These are phyloP conservation scores for Eueides isabella DNA, from an alignment of 1,140 invertebrate genomes.

Conservation along the genomic window DNA sequence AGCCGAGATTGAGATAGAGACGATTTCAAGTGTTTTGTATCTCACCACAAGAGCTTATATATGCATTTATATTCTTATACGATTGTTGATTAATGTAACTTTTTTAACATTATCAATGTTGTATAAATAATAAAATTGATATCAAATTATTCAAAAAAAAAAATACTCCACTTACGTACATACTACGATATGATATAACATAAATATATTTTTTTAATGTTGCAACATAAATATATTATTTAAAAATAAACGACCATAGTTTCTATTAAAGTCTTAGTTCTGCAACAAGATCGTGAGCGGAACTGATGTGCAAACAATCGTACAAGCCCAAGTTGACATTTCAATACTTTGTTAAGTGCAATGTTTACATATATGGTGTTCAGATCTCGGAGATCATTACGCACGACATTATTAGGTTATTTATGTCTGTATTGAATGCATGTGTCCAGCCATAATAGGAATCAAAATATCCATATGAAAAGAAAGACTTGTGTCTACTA, in stretches of 20 bases:
- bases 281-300: constrained; percentile 44
- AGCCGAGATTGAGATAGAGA: constrained; percentile 14
- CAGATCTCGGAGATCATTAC: constrained; percentile 25
- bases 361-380: constrained; percentile 30
- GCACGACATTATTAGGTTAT: constrained; percentile 7
- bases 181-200: no score
- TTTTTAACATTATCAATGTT: no score
- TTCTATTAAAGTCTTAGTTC: background rate
- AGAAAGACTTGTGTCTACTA: background rate
- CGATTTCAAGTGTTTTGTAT: background rate
- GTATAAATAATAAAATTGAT: no score
- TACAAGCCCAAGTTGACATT: constrained; percentile 45
- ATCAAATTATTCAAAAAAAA: no score
- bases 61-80: constrained; percentile 11
- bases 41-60: background rate
- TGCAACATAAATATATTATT: background rate
- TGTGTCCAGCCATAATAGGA: background rate
- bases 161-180: no score
- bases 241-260: background rate
- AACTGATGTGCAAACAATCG: constrained; percentile 54
- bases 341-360: constrained; percentile 29
- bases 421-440: constrained; percentile 16
- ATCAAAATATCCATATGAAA: background rate
- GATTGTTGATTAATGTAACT: background rate
- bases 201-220: background rate